Evolutionary conservation across 2,113 vertebrate genomes (phyloP).

Genomic region (Oxyura jamaicensis): DNA sequence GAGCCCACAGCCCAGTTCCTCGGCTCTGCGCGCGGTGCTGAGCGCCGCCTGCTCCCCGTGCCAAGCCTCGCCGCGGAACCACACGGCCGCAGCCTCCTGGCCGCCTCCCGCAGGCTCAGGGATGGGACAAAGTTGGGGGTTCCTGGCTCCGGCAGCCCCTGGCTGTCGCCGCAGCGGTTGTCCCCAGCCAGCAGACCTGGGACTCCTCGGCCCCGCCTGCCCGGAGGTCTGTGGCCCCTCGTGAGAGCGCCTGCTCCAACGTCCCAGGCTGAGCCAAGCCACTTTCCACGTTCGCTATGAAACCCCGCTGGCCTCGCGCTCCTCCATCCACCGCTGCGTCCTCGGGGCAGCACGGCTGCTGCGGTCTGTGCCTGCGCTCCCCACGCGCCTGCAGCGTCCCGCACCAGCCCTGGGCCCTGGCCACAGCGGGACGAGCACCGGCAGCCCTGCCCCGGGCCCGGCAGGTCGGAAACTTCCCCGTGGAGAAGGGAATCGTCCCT

Average conservation of each 20-base stretch:
- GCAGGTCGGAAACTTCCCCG: not conserved
- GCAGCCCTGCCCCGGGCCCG: not conserved
- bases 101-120: not conserved
- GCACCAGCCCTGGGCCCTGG: not conserved
- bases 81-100: rapidly evolving
- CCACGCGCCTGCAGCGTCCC: rapidly evolving
- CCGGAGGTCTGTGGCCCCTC: not conserved
- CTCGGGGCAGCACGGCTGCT: rapidly evolving
- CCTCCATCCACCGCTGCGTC: not conserved
- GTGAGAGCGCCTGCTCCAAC: not conserved
- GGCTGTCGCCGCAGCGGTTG: rapidly evolving
- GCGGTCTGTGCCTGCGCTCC: not conserved
- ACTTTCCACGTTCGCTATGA: not conserved
- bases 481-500: not conserved
- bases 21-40: not conserved
- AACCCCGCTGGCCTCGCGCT: not conserved
- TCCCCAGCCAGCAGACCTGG: rapidly evolving
- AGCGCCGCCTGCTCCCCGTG: too few relatives aligned
- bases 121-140: rapidly evolving
- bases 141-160: not conserved
- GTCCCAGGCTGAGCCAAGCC: not conserved
- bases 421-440: not conserved
- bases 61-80: rapidly evolving
- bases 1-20: not conserved
- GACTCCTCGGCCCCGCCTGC: not conserved